Evolutionary conservation across 30 jellyfish, hydroid and myxozoan genomes (phyloP).

Genomic region (Cassiopea xamachana): DNA sequence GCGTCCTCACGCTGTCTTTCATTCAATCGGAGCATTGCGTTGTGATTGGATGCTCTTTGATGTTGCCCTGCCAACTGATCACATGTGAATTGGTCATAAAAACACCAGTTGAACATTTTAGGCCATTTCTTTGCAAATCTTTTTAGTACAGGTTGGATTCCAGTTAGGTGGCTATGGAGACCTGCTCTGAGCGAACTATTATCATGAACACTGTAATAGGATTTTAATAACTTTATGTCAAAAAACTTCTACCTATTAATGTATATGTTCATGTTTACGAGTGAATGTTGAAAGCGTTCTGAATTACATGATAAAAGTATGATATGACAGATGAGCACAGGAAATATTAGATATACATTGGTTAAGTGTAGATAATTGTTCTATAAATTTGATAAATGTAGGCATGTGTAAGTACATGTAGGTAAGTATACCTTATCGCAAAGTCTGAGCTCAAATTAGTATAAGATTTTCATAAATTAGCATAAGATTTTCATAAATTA

Average conservation of each 20-base stretch:
- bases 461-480: no score
- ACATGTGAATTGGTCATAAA: background rate
- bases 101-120: slow-evolving; percentile 14
- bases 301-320: background rate
- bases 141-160: background rate
- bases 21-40: slow-evolving; percentile 32
- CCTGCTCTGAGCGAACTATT: no score
- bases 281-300: background rate
- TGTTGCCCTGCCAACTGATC: slow-evolving; percentile 11
- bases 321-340: no score
- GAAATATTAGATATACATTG: no score
- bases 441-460: no score
- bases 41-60: slow-evolving; percentile 34
- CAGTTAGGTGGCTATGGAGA: background rate
- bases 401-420: no score
- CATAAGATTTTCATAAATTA: no score
- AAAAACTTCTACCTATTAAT: background rate
- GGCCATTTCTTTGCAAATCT: background rate
- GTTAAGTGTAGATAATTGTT: no score
- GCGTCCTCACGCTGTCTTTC: slow-evolving; percentile 59
- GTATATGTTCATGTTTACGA: background rate
- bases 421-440: no score
- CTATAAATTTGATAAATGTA: no score
- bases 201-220: no score
- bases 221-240: background rate